Conservation (phyloP, 2,888 invertebrate genomes). For the Callinectes sapidus region DNA sequence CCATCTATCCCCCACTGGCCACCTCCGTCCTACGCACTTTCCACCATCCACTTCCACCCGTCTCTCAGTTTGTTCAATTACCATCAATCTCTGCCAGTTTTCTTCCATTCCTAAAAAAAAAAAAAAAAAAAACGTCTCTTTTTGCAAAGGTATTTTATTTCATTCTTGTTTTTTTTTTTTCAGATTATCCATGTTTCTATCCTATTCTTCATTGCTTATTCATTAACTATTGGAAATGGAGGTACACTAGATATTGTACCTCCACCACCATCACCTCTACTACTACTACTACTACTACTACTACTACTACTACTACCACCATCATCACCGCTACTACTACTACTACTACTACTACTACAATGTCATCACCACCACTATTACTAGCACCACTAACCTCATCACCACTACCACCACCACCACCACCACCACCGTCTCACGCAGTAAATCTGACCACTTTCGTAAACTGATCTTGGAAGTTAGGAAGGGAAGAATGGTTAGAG, state of each 20-base stretch:
- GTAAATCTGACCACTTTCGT: neutral
- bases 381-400: conserved; percentile 22
- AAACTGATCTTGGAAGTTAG: neutral
- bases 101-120: neutral
- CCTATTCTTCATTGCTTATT: neutral
- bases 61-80: neutral
- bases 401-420: neutral
- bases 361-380: conserved; percentile 35
- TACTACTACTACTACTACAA: conserved; percentile 31
- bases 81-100: neutral
- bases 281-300: conserved; percentile 36
- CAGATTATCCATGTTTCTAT: neutral
- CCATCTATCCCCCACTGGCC: neutral
- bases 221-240: too few relatives aligned
- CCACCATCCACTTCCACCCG: neutral
- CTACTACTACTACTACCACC: conserved; percentile 21
- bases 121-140: too few relatives aligned
- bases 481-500: neutral
- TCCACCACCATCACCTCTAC: neutral
- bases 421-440: neutral
- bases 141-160: neutral
- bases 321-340: conserved; percentile 31
- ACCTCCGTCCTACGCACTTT: neutral
- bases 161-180: too few relatives aligned
- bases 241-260: neutral